phyloP scores from a whole-genome alignment of 2,888 invertebrate species.

The Diplolepis rosae region DNA sequence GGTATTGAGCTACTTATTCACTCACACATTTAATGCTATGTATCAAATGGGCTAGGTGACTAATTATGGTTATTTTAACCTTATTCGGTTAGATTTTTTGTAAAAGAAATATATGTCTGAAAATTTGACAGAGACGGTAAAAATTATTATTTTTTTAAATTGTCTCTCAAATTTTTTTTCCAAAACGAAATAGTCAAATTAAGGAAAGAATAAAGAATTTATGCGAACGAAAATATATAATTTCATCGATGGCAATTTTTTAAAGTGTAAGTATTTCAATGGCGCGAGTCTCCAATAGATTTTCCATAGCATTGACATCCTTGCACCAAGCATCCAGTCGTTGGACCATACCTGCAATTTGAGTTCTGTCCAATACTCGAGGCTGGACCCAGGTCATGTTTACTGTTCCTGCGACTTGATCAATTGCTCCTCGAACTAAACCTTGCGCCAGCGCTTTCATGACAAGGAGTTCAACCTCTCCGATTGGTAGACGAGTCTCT shows the following conservation, averaged over 20 bases:
- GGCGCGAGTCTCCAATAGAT: conserved; percentile 83
- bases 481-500: conserved; percentile 87
- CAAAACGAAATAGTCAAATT: too few species aligned
- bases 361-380: conserved; percentile 81
- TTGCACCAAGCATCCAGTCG: conserved; percentile 83
- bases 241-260: conserved; percentile 46
- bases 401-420: conserved; percentile 87
- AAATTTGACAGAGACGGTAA: too few species aligned
- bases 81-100: too few species aligned
- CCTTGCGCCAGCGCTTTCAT: conserved; percentile 98
- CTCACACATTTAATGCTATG: background rate
- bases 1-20: conserved; percentile 5
- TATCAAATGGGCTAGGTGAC: too few species aligned
- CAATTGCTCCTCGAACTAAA: conserved; percentile 94
- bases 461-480: conserved; percentile 94
- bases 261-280: conserved; percentile 84
- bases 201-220: background rate
- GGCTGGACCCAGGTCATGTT: conserved; percentile 92
- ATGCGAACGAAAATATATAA: background rate
- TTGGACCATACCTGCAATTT: conserved; percentile 83
- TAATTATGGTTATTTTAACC: too few species aligned
- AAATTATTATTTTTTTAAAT: too few species aligned
- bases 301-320: conserved; percentile 84
- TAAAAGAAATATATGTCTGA: too few species aligned
- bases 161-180: too few species aligned